Percentiles rank a stretch among this genome's conserved stretches.
Evolutionary conservation across 2,888 invertebrate genomes (phyloP).

Genomic region (Augiades crinisus): DNA sequence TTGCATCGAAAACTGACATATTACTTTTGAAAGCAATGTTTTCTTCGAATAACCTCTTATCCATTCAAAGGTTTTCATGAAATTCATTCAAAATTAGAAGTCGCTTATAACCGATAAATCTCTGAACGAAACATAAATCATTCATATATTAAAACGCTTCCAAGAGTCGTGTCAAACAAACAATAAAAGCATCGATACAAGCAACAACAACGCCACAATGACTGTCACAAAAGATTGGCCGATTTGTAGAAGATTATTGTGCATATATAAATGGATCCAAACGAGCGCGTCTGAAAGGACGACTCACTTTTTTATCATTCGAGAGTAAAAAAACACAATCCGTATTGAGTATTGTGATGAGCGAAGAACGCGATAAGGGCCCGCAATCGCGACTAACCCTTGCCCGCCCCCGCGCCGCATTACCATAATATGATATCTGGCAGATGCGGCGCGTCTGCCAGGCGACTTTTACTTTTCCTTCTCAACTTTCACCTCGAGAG

Average conservation of each 20-base stretch:
- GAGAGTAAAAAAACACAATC: slow-evolving; percentile 57
- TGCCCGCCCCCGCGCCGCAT: slow-evolving; percentile 51
- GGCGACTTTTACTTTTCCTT: slow-evolving; percentile 74
- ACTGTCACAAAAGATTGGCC: slow-evolving; percentile 60
- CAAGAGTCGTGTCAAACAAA: slow-evolving; percentile 58
- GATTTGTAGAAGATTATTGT: slow-evolving; percentile 68
- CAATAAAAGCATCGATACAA: slow-evolving; percentile 51
- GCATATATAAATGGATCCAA: slow-evolving; percentile 52
- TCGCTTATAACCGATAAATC: slow-evolving; percentile 29
- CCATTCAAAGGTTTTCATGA: slow-evolving; percentile 11
- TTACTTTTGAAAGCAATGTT: slow-evolving; percentile 3
- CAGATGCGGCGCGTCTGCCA: slow-evolving; percentile 52
- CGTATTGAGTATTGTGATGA: slow-evolving; percentile 47
- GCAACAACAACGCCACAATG: slow-evolving; percentile 40
- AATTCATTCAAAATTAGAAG: slow-evolving; percentile 25
- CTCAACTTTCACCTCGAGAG: slow-evolving; percentile 78
- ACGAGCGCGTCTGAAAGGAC: slow-evolving; percentile 49
- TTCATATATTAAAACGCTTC: slow-evolving; percentile 46
- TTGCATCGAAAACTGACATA: too few relatives aligned
- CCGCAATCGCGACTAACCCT: slow-evolving; percentile 58
- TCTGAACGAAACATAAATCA: slow-evolving; percentile 56
- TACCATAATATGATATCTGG: slow-evolving; percentile 63
- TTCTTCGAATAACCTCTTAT: slow-evolving; percentile 4
- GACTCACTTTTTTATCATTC: slow-evolving; percentile 57
- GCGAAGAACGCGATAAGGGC: slow-evolving; percentile 51